Conservation (phyloP, 2,888 invertebrate species). For the Epirrhoe alternata region DNA sequence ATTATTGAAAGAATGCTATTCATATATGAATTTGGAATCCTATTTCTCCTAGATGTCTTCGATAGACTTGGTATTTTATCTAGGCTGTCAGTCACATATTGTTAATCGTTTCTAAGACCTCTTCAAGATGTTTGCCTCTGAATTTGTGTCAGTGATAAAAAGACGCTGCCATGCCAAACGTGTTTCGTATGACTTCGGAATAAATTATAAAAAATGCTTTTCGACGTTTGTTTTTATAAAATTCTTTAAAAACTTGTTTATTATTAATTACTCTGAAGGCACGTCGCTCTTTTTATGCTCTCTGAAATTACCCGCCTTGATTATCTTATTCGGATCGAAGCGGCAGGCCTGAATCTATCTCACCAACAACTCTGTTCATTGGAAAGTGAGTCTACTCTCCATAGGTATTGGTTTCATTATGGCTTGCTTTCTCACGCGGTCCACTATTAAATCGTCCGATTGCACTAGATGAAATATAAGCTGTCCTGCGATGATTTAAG, state of each 20-base stretch:
- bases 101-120: background rate
- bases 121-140: slow-evolving; percentile 17
- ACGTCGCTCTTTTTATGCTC: slow-evolving; percentile 67
- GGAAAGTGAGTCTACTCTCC: slow-evolving; percentile 7
- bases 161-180: slow-evolving; percentile 26
- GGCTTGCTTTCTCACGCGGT: background rate
- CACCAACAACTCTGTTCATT: slow-evolving; percentile 14
- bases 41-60: background rate
- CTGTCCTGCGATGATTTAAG: slow-evolving; percentile 43
- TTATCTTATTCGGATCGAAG: slow-evolving; percentile 76
- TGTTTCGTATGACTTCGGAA: slow-evolving; percentile 23
- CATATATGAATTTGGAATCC: slow-evolving; percentile 1
- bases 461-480: slow-evolving; percentile 13
- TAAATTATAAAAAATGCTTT: slow-evolving; percentile 28
- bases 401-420: slow-evolving; percentile 6
- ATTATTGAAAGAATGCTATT: slow-evolving; percentile 45
- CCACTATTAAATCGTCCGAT: background rate
- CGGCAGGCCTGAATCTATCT: slow-evolving; percentile 15
- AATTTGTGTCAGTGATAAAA: slow-evolving; percentile 26
- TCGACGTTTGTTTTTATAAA: slow-evolving; percentile 41
- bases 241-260: slow-evolving; percentile 53
- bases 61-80: background rate
- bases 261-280: slow-evolving; percentile 74
- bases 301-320: slow-evolving; percentile 77
- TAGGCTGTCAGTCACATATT: background rate